Evolutionary conservation across 2,888 invertebrate genomes (phyloP), one percentile per base, ranked within the genome.

Genomic region (Epirrita christyi): DNA sequence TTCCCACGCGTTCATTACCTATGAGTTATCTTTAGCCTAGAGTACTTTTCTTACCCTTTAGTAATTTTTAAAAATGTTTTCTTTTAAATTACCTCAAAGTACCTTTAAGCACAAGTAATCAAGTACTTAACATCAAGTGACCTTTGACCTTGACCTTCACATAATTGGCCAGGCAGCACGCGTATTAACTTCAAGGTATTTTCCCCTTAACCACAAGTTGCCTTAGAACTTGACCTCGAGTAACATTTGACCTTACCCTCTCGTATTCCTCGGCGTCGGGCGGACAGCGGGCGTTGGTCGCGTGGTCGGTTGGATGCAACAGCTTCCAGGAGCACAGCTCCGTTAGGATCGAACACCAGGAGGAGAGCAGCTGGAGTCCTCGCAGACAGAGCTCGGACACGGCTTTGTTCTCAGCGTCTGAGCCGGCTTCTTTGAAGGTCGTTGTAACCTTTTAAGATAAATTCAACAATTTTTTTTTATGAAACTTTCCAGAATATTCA

Each of bases 281-380:
- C 0, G 99, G 99, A 75, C 99, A 99, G 69, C 97, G 95, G 63
- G 97, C 95, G 83, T 98, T 99, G 86, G 97, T 96, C 82, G 98
- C 97, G 81, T 98, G 98, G 91, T 99, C 99, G 0, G 99, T 99
- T 0, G 99, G 99, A 85, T 99, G 98, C 68, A 99, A 93, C 55
- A 99, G 93, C 89, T 99, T 99, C 99, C 99, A 99, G 0, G 98
- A 98, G 86, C 98, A 98, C 55, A 98, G 91, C 88, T 99, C 98
- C 0, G 98, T 98, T 0, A 99, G 97, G 46, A 98, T 97, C 59
- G 97, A 96, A 10, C 98, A 99, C 99, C 99, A 99, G 63, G 98
- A 97, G 0, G 98, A 98, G 4, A 99, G 93, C 51, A 99, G 92
- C 79, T 98, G 98, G 0, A 99, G 92, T 0, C 99, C 99, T 2